phyloP scores from a whole-genome alignment of 2,797 vertebrate species.

The Protonibea diacanthus region DNA sequence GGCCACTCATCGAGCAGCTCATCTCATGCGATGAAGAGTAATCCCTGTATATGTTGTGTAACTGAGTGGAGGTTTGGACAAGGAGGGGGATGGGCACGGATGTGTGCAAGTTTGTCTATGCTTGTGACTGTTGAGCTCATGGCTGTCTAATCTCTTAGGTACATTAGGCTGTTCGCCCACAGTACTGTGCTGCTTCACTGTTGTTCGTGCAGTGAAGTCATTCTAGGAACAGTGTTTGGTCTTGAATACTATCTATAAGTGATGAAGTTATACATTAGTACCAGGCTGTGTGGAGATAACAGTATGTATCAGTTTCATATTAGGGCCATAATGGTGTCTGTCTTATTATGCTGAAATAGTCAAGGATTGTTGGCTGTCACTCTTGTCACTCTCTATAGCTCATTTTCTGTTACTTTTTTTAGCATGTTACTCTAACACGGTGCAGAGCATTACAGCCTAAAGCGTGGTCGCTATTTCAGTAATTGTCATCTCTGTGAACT shows the following conservation, averaged over 20 bases:
- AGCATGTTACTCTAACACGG: neutral
- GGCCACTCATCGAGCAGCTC: constrained; percentile 80
- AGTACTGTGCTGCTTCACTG: constrained; percentile 40
- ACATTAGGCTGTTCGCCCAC: constrained; percentile 72
- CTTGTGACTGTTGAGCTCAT: constrained; percentile 78
- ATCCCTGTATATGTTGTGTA: constrained; percentile 91
- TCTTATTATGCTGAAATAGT: neutral
- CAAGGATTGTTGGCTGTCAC: neutral
- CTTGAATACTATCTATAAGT: constrained; percentile 4
- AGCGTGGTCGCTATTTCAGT: neutral
- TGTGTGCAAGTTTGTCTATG: constrained; percentile 73
- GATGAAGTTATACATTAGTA: neutral
- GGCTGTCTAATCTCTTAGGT: constrained; percentile 82
- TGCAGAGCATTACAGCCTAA: neutral
- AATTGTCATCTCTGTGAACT: neutral
- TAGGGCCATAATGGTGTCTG: neutral
- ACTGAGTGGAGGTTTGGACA: constrained; percentile 84
- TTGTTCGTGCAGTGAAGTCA: constrained; percentile 53
- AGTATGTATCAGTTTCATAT: constrained; percentile 4
- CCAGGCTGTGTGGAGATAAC: constrained; percentile 5
- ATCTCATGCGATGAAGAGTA: constrained; percentile 80
- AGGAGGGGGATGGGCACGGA: constrained; percentile 75
- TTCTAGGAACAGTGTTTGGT: constrained; percentile 53
- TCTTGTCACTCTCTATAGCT: neutral
- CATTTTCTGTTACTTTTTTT: neutral